A percentile compares a stretch with the other conserved stretches of the same genome.
phyloP scores from a whole-genome alignment of 2,888 invertebrate genomes.

The Anoplius nigerrimus region DNA sequence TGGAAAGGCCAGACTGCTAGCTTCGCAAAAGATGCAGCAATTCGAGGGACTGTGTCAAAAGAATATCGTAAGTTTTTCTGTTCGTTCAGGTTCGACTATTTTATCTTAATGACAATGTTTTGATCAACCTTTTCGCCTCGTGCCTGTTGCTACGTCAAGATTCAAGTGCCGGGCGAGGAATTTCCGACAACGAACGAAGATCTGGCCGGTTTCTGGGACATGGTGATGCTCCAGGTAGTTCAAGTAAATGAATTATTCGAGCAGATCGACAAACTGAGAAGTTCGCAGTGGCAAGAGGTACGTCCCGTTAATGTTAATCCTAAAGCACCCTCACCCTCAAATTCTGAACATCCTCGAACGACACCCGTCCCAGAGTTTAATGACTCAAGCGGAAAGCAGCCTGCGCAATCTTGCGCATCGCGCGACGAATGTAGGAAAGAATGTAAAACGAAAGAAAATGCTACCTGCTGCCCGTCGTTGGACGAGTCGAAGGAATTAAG shows the following conservation, averaged over 20 bases:
- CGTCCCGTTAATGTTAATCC: slow-evolving; percentile 41
- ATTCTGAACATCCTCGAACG: slow-evolving; percentile 19
- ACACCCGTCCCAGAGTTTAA: slow-evolving; percentile 7
- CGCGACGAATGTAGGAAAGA: not conserved
- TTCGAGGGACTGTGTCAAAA: slow-evolving; percentile 87
- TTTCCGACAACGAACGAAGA: slow-evolving; percentile 94
- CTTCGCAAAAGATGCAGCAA: slow-evolving; percentile 95
- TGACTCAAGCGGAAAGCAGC: slow-evolving; percentile 5
- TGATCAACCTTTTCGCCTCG: not conserved
- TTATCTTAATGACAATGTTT: not conserved
- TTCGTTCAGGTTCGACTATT: not conserved
- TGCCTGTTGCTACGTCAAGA: slow-evolving; percentile 69
- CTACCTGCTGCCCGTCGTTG: not conserved
- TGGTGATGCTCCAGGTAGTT: slow-evolving; percentile 94
- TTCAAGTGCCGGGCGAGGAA: slow-evolving; percentile 84
- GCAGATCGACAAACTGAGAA: slow-evolving; percentile 80
- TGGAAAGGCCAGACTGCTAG: slow-evolving; percentile 92
- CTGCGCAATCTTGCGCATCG: not conserved
- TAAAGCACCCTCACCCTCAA: slow-evolving; percentile 12
- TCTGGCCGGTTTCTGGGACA: slow-evolving; percentile 98
- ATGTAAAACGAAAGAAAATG: not conserved
- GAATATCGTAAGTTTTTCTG: slow-evolving; percentile 77
- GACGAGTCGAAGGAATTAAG: slow-evolving; percentile 3
- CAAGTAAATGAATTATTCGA: slow-evolving; percentile 88
- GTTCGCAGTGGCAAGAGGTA: slow-evolving; percentile 83